Evolutionary conservation across 1,140 invertebrate species (phyloP), one percentile per base, ranked within the genome.

Genomic region (Andricus grossulariae): DNA sequence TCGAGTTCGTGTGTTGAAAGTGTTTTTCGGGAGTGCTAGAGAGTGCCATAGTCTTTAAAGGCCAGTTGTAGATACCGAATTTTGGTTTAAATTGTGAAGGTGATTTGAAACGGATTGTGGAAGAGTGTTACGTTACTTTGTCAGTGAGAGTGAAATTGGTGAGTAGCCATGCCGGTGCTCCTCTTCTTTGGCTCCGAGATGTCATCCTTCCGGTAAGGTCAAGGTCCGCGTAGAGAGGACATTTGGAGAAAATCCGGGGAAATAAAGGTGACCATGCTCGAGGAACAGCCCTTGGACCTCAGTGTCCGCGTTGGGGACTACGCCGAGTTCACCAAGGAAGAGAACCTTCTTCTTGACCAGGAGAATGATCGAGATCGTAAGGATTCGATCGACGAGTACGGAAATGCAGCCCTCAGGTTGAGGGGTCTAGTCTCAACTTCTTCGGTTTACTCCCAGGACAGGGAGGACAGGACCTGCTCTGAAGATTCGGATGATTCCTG

Each of bases 401-500:
- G 80, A 19, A 82, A 86, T 66, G 83, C 83, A 66, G 75, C 82
- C 39, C 74, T 88, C 25, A 82, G 89, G 81, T 75, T 88, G 39
- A 80, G 83, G 10, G 83, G 80, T 50, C 79, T 86, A 73, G 82
- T 83, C 12, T 71, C 74, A 0, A 72, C 83, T 16, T 71, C 75
- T 25, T 75, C 75, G 70, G 88, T 90, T 74, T 90, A 88, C 57
- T 70, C 83, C 25, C 88, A 92, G 52, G 90, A 93, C 25, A 87
- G 88, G 70, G 93, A 93, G 73, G 90, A 92, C 52, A 86, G 92
- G 76, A 92, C 93, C 52, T 95, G 95, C 88, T 95, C 94, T 77
- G 95, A 94, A 2, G 95, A 96, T 79, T 95, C 95, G 60, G 95
- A 96, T 83, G 95, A 96, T 87, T 95, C 95, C 16, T 94, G 93